phyloP scores from a whole-genome alignment of 1,140 invertebrate genomes.

The Sycophaga agraensis region DNA sequence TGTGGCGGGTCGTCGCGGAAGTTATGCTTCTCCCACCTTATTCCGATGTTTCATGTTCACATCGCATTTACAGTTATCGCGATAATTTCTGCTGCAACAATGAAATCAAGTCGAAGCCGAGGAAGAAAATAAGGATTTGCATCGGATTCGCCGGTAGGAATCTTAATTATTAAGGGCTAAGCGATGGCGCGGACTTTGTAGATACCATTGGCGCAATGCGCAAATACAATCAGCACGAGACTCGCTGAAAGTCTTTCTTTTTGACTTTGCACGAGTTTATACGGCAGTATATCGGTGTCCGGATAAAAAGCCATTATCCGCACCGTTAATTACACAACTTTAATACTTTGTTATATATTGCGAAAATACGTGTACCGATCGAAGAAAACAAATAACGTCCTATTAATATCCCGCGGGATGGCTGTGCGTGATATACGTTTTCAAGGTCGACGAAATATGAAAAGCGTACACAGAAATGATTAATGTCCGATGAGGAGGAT shows the following conservation, averaged over 20 bases:
- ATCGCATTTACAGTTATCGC: slow-evolving; percentile 46
- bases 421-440: too few relatives aligned
- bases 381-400: too few relatives aligned
- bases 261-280: too few relatives aligned
- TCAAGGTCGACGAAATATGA: slow-evolving; percentile 27
- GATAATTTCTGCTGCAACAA: slow-evolving; percentile 42
- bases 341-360: too few relatives aligned
- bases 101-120: background rate
- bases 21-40: slow-evolving; percentile 36
- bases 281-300: too few relatives aligned
- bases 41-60: slow-evolving; percentile 38
- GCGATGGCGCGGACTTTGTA: too few relatives aligned
- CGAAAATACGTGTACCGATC: too few relatives aligned
- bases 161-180: too few relatives aligned
- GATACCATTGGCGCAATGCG: background rate
- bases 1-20: background rate
- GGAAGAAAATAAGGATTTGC: background rate
- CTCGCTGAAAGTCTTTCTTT: background rate
- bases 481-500: slow-evolving; percentile 13
- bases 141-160: background rate
- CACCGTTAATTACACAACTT: too few relatives aligned
- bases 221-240: background rate
- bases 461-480: slow-evolving; percentile 10
- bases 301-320: too few relatives aligned
- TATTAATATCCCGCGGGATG: too few relatives aligned